These are phyloP conservation scores for Hypotaenidia philippensis DNA, from an alignment of 2,797 vertebrate species.

Conservation along the genomic window DNA sequence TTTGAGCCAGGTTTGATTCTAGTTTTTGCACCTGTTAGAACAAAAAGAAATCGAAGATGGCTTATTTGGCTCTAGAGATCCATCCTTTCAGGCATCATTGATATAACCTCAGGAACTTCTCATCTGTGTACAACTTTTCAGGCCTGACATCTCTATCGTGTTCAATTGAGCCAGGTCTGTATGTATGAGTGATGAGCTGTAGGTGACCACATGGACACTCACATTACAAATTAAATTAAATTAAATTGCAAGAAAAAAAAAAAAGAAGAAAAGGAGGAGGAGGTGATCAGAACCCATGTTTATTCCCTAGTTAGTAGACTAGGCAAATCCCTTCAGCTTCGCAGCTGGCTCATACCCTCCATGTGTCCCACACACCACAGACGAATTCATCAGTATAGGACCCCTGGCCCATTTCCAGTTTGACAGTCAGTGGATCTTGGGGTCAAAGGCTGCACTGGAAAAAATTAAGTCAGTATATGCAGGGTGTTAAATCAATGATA, in stretches of 20 bases:
- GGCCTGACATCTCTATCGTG: background rate
- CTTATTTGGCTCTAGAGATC: background rate
- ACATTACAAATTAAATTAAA: background rate
- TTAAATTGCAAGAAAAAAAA: background rate
- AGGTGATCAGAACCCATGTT: background rate
- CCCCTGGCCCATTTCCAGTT: background rate
- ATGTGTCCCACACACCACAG: background rate
- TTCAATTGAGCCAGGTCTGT: background rate
- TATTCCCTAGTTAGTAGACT: background rate
- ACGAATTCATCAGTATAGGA: background rate
- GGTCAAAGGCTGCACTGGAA: background rate
- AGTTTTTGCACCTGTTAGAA: background rate
- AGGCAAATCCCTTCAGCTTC: background rate
- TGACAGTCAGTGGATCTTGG: background rate
- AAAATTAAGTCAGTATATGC: background rate
- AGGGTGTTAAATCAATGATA: background rate
- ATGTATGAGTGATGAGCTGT: background rate
- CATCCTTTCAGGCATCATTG: background rate
- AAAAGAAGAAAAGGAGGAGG: background rate
- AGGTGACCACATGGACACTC: background rate
- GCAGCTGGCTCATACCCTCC: background rate
- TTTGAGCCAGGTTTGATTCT: background rate
- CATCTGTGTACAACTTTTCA: background rate
- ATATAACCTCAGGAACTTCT: background rate
- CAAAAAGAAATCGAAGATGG: background rate